A percentile compares a stretch with the other conserved stretches of the same genome.
Evolutionary conservation across 2,113 vertebrate species (phyloP).

Genomic region (Mastomys coucha): DNA sequence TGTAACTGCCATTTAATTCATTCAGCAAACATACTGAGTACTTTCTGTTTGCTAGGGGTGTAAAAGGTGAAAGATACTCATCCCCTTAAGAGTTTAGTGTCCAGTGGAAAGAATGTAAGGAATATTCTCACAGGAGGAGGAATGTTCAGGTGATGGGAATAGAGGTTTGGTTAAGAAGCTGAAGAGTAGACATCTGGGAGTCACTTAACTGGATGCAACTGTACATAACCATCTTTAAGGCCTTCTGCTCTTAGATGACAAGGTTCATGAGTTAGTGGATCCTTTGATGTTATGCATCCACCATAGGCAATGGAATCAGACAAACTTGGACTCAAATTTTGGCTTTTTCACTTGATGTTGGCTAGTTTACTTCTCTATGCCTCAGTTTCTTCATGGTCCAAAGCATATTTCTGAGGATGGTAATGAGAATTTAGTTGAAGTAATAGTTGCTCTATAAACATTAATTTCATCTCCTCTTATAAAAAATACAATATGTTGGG

Average conservation of each 20-base stretch:
- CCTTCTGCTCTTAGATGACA: slow-evolving; percentile 38
- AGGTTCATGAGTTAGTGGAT: slow-evolving; percentile 47
- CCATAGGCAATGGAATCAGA: not conserved
- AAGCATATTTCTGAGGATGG: not conserved
- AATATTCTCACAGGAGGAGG: slow-evolving; percentile 19
- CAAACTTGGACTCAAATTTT: slow-evolving; percentile 55
- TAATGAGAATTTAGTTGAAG: slow-evolving; percentile 61
- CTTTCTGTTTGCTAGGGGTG: slow-evolving; percentile 17
- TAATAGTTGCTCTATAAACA: slow-evolving; percentile 51
- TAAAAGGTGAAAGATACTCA: slow-evolving; percentile 45
- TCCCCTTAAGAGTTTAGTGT: slow-evolving; percentile 20
- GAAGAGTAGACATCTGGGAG: slow-evolving; percentile 39
- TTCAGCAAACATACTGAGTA: slow-evolving; percentile 16
- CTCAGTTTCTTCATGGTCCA: slow-evolving; percentile 52
- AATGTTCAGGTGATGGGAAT: slow-evolving; percentile 49
- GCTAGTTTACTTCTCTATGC: slow-evolving; percentile 29
- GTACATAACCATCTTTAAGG: slow-evolving; percentile 39
- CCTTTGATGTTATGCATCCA: slow-evolving; percentile 39
- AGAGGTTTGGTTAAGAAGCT: slow-evolving; percentile 41
- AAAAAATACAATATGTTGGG: not conserved
- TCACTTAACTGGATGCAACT: slow-evolving; percentile 13
- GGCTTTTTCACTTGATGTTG: slow-evolving; percentile 20
- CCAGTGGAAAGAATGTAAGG: slow-evolving; percentile 57
- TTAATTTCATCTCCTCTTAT: slow-evolving; percentile 48
- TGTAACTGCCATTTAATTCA: slow-evolving; percentile 39